A percentile compares a stretch with the other conserved stretches of the same genome.
Evolutionary conservation across 1,140 invertebrate genomes (phyloP).

Genomic region (Muscidifurax raptorellus): DNA sequence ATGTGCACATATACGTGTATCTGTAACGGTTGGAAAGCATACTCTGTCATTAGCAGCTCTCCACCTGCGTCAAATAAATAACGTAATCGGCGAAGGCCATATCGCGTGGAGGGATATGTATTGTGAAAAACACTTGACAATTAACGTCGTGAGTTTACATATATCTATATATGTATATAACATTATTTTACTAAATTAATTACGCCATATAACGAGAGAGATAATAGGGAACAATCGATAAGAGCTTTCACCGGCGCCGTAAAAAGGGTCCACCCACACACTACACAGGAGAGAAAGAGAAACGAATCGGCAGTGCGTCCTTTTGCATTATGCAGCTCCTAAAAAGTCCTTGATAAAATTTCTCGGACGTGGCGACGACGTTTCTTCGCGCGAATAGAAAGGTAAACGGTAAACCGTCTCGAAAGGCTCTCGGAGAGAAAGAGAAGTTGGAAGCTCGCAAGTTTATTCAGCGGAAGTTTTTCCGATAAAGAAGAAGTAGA

Average conservation of each 20-base stretch:
- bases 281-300: neutral
- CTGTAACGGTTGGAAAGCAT: neutral
- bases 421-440: neutral
- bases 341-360: slow-evolving; percentile 1
- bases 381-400: neutral
- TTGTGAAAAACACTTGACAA: neutral
- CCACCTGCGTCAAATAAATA: no score
- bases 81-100: neutral
- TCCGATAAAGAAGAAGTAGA: neutral
- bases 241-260: neutral
- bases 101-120: no score
- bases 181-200: neutral
- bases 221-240: neutral
- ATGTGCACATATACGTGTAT: no score
- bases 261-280: neutral
- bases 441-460: neutral
- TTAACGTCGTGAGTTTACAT: no score
- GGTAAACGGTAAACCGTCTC: slow-evolving; percentile 12
- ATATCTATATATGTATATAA: no score
- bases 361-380: neutral
- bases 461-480: neutral
- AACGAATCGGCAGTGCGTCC: neutral
- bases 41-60: neutral
- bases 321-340: neutral
- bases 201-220: no score